Conservation (phyloP, 2,888 invertebrate species). For the Tinea semifulvella region DNA sequence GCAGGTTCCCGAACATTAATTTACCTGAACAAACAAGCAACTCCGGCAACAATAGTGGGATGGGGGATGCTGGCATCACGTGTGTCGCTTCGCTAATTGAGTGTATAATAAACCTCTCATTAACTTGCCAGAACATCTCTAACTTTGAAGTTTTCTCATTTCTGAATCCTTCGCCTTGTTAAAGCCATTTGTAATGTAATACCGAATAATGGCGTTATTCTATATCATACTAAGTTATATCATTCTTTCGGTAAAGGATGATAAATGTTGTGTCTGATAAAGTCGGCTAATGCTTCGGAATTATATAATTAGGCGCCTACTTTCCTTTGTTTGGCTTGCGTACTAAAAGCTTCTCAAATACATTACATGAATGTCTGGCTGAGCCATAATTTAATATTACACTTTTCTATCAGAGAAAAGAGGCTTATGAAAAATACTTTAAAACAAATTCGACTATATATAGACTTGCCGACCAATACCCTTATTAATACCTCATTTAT, state of each 20-base stretch:
- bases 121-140: conserved; percentile 19
- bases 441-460: too few relatives aligned
- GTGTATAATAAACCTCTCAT: conserved; percentile 45
- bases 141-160: conserved; percentile 10
- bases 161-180: conserved; percentile 8
- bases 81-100: conserved; percentile 33
- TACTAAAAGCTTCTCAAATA: conserved; percentile 8
- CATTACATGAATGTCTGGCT: too few relatives aligned
- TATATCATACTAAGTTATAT: neutral
- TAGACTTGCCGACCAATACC: too few relatives aligned
- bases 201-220: neutral
- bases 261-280: conserved; percentile 7
- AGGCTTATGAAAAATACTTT: too few relatives aligned
- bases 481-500: too few relatives aligned
- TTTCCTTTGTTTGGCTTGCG: neutral
- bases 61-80: conserved; percentile 15
- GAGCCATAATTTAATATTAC: too few relatives aligned
- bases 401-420: too few relatives aligned
- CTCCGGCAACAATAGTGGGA: conserved; percentile 8
- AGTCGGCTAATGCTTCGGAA: neutral
- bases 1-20: conserved; percentile 1
- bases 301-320: neutral
- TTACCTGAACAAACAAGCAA: conserved; percentile 9
- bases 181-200: conserved; percentile 6
- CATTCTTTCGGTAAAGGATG: neutral